Conservation (phyloP, 2,113 vertebrate genomes). For the Ctenodactylus gundi region DNA sequence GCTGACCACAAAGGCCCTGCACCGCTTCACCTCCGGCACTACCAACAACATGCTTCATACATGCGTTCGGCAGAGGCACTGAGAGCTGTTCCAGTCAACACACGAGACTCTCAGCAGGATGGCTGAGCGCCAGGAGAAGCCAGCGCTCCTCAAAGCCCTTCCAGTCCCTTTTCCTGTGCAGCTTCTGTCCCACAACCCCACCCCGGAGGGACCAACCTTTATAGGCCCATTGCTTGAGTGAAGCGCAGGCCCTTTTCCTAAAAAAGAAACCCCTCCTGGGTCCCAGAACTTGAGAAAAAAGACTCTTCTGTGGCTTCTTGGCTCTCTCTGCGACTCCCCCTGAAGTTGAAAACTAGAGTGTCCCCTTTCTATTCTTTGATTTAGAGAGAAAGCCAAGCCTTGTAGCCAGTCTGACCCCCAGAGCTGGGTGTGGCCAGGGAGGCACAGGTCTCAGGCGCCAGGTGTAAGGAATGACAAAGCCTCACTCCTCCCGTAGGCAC, state of each 20-base stretch:
- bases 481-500: neutral
- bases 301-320: neutral
- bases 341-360: neutral
- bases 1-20: neutral
- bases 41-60: fast-evolving
- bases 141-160: too few relatives aligned
- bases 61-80: neutral
- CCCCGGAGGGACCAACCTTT: neutral
- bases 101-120: fast-evolving
- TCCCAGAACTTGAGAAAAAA: neutral
- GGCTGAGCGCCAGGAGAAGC: fast-evolving
- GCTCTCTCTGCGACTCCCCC: fast-evolving
- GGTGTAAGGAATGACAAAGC: fast-evolving
- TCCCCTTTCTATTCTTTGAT: neutral
- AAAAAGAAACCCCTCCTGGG: neutral
- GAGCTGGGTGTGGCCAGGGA: too few relatives aligned
- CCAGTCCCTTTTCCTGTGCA: fast-evolving
- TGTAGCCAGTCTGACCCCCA: fast-evolving
- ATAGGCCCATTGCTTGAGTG: neutral
- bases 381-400: neutral
- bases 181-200: fast-evolving
- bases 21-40: neutral
- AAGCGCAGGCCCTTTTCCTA: neutral
- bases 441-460: fast-evolving
- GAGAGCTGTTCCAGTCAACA: fast-evolving